Percentiles rank a stretch among this genome's conserved stretches.
Evolutionary conservation across 2,113 vertebrate genomes (phyloP).

Genomic region (Ptyas mucosa): DNA sequence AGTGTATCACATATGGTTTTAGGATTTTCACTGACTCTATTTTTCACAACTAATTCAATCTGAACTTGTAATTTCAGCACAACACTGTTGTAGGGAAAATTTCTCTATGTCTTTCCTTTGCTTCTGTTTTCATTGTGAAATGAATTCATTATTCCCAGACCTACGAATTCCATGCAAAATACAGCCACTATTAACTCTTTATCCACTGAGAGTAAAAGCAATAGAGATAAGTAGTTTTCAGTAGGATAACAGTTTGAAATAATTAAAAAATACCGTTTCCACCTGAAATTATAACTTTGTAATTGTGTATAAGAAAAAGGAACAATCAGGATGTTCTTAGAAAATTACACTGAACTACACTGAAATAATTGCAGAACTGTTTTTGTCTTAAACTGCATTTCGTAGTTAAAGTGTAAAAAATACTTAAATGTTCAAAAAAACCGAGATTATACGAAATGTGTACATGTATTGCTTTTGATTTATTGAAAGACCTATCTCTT

Average conservation of each 20-base stretch:
- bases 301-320: neutral
- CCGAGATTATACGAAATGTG: neutral
- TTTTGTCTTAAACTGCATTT: neutral
- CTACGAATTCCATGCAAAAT: neutral
- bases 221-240: neutral
- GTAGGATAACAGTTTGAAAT: neutral
- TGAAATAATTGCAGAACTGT: neutral
- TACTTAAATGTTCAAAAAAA: neutral
- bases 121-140: neutral
- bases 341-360: neutral
- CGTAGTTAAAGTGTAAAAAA: neutral
- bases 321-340: neutral
- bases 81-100: neutral
- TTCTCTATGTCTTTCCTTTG: neutral
- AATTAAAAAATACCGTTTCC: neutral
- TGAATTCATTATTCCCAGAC: neutral
- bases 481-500: neutral
- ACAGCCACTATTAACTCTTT: neutral
- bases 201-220: neutral
- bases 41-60: neutral
- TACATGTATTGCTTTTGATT: neutral
- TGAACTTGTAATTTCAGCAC: neutral
- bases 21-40: neutral
- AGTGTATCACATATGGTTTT: neutral
- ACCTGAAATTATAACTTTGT: neutral